phyloP scores from a whole-genome alignment of 2,888 invertebrate genomes.

The Agriopis aurantiaria region DNA sequence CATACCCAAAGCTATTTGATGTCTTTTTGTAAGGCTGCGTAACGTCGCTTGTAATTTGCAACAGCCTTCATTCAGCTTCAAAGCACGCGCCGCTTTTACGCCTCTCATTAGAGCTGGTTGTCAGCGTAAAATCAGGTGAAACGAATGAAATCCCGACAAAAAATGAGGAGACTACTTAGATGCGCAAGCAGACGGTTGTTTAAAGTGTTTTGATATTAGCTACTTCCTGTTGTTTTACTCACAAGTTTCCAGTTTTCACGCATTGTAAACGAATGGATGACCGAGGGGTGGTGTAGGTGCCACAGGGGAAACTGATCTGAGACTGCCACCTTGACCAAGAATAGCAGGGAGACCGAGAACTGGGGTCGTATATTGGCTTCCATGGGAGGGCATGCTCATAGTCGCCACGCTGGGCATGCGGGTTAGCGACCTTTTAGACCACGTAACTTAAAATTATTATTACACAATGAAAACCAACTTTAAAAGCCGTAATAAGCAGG shows the following conservation, averaged over 20 bases:
- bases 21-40: background rate
- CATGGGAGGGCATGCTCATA: too few relatives aligned
- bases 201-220: background rate
- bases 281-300: too few relatives aligned
- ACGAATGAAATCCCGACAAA: conserved; percentile 12
- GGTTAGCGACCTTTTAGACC: too few relatives aligned
- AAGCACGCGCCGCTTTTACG: conserved; percentile 24
- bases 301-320: too few relatives aligned
- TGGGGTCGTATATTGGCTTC: too few relatives aligned
- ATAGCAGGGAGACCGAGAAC: too few relatives aligned
- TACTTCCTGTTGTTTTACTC: too few relatives aligned
- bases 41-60: conserved; percentile 8
- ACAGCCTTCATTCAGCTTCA: conserved; percentile 13
- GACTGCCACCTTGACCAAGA: too few relatives aligned
- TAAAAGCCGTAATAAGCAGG: background rate
- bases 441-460: background rate
- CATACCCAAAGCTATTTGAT: background rate
- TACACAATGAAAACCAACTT: background rate
- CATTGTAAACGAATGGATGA: too few relatives aligned
- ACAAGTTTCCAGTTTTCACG: too few relatives aligned
- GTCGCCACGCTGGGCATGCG: too few relatives aligned
- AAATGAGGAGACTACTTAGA: conserved; percentile 1
- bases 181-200: background rate
- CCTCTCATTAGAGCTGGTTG: conserved; percentile 19
- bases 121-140: conserved; percentile 18